Evolutionary conservation across 2,797 vertebrate genomes (phyloP).

Genomic region (Sebastes cheni): DNA sequence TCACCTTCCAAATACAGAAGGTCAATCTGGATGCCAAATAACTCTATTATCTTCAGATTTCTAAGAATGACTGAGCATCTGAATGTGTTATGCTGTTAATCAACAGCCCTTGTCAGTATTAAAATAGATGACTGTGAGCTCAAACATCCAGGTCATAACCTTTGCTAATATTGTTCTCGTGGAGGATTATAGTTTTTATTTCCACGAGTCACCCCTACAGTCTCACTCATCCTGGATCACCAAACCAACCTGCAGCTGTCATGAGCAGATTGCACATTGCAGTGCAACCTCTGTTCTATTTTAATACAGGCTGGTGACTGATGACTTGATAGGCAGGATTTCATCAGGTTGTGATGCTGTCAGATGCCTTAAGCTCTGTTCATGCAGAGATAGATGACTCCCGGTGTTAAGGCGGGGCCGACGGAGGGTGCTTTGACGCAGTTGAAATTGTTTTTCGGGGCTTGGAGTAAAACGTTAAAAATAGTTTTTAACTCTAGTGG

Average conservation of each 20-base stretch:
- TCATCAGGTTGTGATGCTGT: not conserved
- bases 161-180: not conserved
- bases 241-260: slow-evolving; percentile 44
- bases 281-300: slow-evolving; percentile 60
- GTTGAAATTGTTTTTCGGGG: not conserved
- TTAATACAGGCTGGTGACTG: slow-evolving; percentile 13
- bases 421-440: not conserved
- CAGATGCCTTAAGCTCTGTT: not conserved
- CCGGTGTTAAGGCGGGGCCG: not conserved
- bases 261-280: slow-evolving; percentile 42
- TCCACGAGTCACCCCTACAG: not conserved
- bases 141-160: slow-evolving; percentile 15
- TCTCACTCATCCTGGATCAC: slow-evolving; percentile 12
- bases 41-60: not conserved
- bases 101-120: not conserved
- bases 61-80: not conserved
- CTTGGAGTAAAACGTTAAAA: not conserved
- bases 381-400: not conserved
- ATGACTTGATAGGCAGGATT: not conserved
- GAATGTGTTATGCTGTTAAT: not conserved
- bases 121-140: not conserved
- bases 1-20: not conserved
- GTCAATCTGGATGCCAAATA: not conserved
- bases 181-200: slow-evolving; percentile 5
- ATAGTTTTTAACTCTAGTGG: not conserved